Evolutionary conservation across 2,888 invertebrate species (phyloP).

Genomic region (Troides oblongomaculatus): DNA sequence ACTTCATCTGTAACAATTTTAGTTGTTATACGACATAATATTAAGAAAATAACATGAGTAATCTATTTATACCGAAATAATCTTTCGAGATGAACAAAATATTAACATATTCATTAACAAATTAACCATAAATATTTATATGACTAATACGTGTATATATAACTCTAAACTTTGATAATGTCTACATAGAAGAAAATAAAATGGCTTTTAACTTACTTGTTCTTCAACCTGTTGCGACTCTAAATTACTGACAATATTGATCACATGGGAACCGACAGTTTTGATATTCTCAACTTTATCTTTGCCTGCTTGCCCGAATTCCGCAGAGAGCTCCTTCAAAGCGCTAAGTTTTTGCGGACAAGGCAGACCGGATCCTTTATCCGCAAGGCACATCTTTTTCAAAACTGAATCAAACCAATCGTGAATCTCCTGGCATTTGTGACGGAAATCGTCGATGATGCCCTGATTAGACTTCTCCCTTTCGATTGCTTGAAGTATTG

Average conservation of each 20-base stretch:
- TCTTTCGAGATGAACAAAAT: too few species aligned
- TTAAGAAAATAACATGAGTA: neutral
- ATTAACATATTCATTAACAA: too few species aligned
- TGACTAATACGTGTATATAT: too few species aligned
- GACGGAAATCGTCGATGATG: constrained; percentile 88
- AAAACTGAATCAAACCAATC: constrained; percentile 90
- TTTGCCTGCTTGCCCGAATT: constrained; percentile 87
- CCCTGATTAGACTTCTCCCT: constrained; percentile 88
- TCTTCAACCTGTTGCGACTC: constrained; percentile 95
- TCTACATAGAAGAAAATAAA: too few species aligned
- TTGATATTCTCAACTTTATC: constrained; percentile 86
- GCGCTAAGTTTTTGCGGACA: constrained; percentile 89
- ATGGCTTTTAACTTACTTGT: constrained; percentile 72
- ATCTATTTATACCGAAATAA: too few species aligned
- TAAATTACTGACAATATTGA: constrained; percentile 90
- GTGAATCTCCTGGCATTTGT: constrained; percentile 86
- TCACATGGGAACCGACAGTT: constrained; percentile 84
- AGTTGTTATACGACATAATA: neutral
- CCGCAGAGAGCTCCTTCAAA: constrained; percentile 85
- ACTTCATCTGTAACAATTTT: constrained; percentile 81
- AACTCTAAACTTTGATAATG: too few species aligned
- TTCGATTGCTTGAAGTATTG: constrained; percentile 85
- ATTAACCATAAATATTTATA: too few species aligned
- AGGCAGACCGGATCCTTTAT: constrained; percentile 90
- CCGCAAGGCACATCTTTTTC: constrained; percentile 89